These are phyloP conservation scores for Phasia obesa DNA, from an alignment of 2,888 invertebrate genomes.

Conservation along the genomic window DNA sequence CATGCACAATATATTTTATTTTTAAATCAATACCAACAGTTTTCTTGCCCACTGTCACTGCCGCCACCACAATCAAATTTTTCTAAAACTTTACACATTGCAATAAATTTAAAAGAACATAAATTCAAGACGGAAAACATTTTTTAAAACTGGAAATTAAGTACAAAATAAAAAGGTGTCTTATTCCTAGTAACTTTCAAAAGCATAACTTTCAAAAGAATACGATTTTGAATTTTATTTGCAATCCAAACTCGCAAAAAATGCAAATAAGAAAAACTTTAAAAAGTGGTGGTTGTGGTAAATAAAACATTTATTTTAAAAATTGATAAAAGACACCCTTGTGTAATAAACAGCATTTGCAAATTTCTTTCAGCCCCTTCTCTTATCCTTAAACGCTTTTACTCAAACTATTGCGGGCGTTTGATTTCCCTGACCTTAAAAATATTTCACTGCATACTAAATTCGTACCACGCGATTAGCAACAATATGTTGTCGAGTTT, in stretches of 20 bases:
- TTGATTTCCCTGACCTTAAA: constrained; percentile 34
- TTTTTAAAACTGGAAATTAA: constrained; percentile 62
- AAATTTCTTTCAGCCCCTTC: constrained; percentile 25
- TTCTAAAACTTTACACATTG: constrained; percentile 33
- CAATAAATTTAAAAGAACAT: constrained; percentile 42
- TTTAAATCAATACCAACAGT: background rate
- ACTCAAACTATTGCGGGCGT: constrained; percentile 34
- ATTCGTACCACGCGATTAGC: constrained; percentile 29
- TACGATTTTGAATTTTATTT: constrained; percentile 1
- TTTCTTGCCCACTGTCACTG: background rate
- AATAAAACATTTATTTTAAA: constrained; percentile 62
- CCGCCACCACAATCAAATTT: background rate
- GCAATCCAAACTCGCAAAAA: constrained; percentile 7
- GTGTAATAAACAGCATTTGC: constrained; percentile 71
- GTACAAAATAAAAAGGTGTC: constrained; percentile 52
- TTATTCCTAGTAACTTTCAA: background rate
- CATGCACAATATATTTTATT: too few species aligned
- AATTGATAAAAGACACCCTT: constrained; percentile 74
- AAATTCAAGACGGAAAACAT: background rate
- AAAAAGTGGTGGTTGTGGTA: constrained; percentile 47
- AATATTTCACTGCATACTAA: background rate
- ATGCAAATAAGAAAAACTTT: constrained; percentile 18
- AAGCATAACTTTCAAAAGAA: background rate
- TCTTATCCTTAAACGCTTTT: background rate
- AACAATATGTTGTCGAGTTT: constrained; percentile 54